Conservation (phyloP, 2,888 invertebrate genomes). For the Clanis bilineata region DNA sequence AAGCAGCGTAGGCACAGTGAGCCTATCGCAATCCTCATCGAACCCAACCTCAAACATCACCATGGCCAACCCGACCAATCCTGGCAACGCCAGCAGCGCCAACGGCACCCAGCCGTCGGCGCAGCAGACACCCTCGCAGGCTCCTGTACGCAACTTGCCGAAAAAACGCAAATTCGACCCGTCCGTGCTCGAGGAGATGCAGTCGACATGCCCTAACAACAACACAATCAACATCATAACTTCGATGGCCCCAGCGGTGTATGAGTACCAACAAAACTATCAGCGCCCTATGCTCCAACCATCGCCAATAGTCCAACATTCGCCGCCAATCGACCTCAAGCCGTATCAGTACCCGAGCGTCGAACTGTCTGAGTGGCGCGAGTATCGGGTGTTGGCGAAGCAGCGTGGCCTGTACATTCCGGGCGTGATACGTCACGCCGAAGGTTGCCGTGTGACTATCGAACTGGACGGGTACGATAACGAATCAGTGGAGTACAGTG, state of each 20-base stretch:
- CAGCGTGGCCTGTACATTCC: constrained; percentile 91
- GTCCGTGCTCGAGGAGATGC: constrained; percentile 88
- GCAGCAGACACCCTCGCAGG: constrained; percentile 74
- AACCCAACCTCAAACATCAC: constrained; percentile 64
- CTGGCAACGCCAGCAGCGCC: constrained; percentile 64
- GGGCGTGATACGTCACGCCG: constrained; percentile 91
- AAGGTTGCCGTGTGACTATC: constrained; percentile 87
- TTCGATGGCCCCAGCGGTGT: constrained; percentile 38
- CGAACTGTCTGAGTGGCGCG: constrained; percentile 96
- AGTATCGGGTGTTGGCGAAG: constrained; percentile 95
- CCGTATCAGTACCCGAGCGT: constrained; percentile 83
- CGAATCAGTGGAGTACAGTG: constrained; percentile 86
- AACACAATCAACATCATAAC: constrained; percentile 46
- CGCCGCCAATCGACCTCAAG: constrained; percentile 82
- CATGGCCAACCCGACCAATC: constrained; percentile 76
- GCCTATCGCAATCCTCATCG: constrained; percentile 70
- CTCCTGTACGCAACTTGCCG: constrained; percentile 90
- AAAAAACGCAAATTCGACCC: constrained; percentile 96
- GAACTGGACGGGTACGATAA: constrained; percentile 90
- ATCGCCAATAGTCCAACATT: constrained; percentile 69
- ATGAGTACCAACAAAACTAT: constrained; percentile 57
- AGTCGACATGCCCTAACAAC: constrained; percentile 74
- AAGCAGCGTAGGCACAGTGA: constrained; percentile 82
- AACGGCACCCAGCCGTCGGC: constrained; percentile 48
- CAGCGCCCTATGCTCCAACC: constrained; percentile 60